These are phyloP conservation scores for Pelmatolapia mariae DNA, from an alignment of 2,113 vertebrate genomes.

Conservation along the genomic window DNA sequence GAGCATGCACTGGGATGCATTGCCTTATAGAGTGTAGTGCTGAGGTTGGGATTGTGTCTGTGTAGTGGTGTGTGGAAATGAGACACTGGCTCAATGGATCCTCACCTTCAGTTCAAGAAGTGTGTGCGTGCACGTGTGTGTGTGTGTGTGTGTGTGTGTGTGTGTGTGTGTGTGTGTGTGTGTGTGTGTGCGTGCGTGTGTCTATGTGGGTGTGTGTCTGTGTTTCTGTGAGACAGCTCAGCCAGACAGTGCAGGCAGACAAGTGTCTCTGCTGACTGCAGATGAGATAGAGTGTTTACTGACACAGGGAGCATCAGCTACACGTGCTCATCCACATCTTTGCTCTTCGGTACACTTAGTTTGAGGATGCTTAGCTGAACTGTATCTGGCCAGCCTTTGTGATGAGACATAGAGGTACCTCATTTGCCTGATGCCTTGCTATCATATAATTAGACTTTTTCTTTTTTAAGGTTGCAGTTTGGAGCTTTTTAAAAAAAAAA, in stretches of 20 bases:
- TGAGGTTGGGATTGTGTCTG: neutral
- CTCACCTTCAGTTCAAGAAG: conserved; percentile 34
- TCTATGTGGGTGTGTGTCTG: neutral
- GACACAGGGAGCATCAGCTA: conserved; percentile 63
- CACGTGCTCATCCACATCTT: conserved; percentile 48
- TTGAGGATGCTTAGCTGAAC: conserved; percentile 4
- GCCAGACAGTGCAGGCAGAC: conserved; percentile 76
- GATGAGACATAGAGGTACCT: neutral
- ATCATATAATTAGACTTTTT: neutral
- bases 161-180: neutral
- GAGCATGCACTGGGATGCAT: neutral
- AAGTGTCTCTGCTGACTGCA: conserved; percentile 74
- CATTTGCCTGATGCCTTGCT: neutral
- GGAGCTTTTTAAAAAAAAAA: neutral
- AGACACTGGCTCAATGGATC: conserved; percentile 23
- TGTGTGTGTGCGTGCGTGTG: neutral
- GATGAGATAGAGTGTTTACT: conserved; percentile 74
- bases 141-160: neutral
- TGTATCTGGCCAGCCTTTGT: neutral
- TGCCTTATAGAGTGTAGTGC: neutral
- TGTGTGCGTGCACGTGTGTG: neutral
- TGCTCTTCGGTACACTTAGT: conserved; percentile 12
- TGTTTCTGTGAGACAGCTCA: conserved; percentile 32
- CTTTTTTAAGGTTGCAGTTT: neutral
- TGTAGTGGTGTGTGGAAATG: conserved; percentile 22